Evolutionary conservation across 2,797 vertebrate genomes (phyloP).

Genomic region (Protonibea diacanthus): DNA sequence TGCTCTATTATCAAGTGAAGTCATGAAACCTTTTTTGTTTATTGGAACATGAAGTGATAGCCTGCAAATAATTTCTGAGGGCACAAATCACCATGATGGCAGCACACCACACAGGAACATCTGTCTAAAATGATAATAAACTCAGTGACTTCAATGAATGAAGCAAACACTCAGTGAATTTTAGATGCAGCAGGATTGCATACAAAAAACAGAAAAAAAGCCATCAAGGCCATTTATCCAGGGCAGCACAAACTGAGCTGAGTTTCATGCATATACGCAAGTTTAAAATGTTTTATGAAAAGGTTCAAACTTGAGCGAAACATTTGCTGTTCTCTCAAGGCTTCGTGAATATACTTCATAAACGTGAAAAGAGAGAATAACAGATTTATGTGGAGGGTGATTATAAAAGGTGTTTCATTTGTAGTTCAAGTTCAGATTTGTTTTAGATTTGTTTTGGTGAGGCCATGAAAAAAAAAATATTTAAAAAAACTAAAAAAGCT

Average conservation of each 20-base stretch:
- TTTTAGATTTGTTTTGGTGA: too few relatives aligned
- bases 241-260: neutral
- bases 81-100: conserved; percentile 5
- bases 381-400: neutral
- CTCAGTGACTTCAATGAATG: conserved; percentile 2
- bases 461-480: too few relatives aligned
- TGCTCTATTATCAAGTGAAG: too few relatives aligned
- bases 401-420: too few relatives aligned
- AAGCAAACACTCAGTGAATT: conserved; percentile 8
- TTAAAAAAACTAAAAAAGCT: too few relatives aligned
- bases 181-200: neutral
- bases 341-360: neutral
- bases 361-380: neutral
- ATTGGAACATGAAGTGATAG: too few relatives aligned
- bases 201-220: neutral
- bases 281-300: too few relatives aligned
- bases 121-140: conserved; percentile 7
- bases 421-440: too few relatives aligned
- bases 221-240: neutral
- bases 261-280: neutral
- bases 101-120: neutral
- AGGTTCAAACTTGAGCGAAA: too few relatives aligned
- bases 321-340: neutral
- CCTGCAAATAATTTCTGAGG: conserved; percentile 1
- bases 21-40: too few relatives aligned